These are phyloP conservation scores for Octopus sinensis DNA, from an alignment of 1,140 invertebrate genomes.

Conservation along the genomic window DNA sequence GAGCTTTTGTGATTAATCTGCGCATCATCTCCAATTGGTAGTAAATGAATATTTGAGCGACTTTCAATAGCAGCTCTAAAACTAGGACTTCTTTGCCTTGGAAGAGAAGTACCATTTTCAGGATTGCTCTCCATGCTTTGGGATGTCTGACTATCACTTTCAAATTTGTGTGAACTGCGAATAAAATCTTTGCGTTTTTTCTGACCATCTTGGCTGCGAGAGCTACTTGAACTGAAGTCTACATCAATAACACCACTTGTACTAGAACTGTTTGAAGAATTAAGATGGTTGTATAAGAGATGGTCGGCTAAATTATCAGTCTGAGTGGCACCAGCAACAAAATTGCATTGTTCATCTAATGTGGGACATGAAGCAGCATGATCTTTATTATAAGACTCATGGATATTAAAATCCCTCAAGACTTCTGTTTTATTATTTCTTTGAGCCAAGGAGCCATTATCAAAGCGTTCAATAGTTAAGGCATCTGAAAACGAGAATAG, in stretches of 20 bases:
- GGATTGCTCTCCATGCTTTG: conserved; percentile 15
- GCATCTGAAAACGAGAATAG: not conserved
- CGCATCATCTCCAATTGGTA: not conserved
- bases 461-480: conserved; percentile 10
- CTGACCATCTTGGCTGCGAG: conserved; percentile 24
- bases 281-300: not conserved
- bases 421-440: conserved; percentile 5
- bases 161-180: conserved; percentile 19
- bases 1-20: not conserved
- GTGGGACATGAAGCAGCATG: conserved; percentile 1
- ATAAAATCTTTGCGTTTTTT: conserved; percentile 26
- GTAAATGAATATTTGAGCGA: not conserved
- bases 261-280: conserved; percentile 20
- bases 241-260: conserved; percentile 18
- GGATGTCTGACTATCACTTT: conserved; percentile 7
- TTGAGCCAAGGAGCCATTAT: not conserved
- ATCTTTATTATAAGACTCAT: not conserved
- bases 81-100: conserved; percentile 16
- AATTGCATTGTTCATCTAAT: not conserved
- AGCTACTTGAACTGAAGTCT: conserved; percentile 18
- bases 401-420: not conserved
- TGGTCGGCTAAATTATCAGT: not conserved
- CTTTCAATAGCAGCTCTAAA: conserved; percentile 16
- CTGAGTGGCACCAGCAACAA: conserved; percentile 7
- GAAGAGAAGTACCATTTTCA: conserved; percentile 5